Conservation (phyloP, 2,113 vertebrate genomes). For the Catharus fuscescens region DNA sequence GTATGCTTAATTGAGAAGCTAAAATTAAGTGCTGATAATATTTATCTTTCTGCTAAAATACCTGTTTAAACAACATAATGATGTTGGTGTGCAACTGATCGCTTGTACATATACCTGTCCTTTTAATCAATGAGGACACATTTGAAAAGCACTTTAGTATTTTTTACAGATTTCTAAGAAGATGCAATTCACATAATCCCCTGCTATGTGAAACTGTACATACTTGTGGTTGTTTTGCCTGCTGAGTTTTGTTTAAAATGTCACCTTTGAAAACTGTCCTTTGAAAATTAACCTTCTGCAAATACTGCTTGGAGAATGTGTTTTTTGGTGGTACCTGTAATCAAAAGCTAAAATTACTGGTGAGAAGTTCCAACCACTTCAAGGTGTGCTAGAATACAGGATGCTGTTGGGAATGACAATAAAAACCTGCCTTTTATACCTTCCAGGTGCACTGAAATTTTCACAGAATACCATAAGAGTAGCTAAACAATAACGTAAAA, state of each 20-base stretch:
- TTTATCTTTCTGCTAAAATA: constrained; percentile 51
- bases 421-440: background rate
- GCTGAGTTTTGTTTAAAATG: background rate
- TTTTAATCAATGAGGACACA: background rate
- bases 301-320: background rate
- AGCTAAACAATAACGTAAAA: background rate
- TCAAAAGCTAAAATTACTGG: background rate
- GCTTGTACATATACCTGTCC: background rate
- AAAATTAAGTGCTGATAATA: constrained; percentile 33
- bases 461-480: background rate
- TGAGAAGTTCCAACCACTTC: background rate
- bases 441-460: background rate
- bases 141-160: constrained; percentile 51
- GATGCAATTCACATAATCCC: background rate
- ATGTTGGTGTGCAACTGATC: background rate
- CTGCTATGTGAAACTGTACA: background rate
- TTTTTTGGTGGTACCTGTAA: background rate
- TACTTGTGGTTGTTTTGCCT: background rate
- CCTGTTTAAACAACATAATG: background rate
- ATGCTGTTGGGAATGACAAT: background rate
- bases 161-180: constrained; percentile 15
- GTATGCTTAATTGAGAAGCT: constrained; percentile 29
- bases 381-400: background rate
- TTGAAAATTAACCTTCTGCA: background rate
- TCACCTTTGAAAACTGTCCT: background rate